Evolutionary conservation across 2,888 invertebrate species (phyloP), one percentile per base, ranked within the genome.

Genomic region (Lycia hirtaria): DNA sequence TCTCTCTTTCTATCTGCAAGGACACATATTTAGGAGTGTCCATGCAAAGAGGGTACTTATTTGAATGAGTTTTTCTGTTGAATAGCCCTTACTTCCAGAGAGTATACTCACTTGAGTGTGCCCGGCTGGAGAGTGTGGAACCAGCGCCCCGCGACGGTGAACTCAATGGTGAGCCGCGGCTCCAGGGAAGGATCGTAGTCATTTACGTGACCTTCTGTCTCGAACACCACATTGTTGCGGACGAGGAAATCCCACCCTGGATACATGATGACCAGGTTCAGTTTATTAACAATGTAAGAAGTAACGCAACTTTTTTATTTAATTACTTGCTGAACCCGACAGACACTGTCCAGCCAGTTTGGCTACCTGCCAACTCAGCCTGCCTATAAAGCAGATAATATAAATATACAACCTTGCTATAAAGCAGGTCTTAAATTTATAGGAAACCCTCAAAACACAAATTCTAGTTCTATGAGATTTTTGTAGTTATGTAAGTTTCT

Each of bases 81-180:
- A n/a, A 7, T 10, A n/a, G n/a, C n/a, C 4, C 15, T 7, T 15
- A 33, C 17, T 14, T 15, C 9, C 10, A 33, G 6, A 15, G 33
- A 7, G 6, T n/a, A 3, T 15, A 73, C 74, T 64, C 19, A 81
- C 81, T 75, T 74, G 3, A 74, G 57, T 7, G 72, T 37, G 0
- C 78, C 80, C 12, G 77, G 75, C 53, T 80, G 79, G 22, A 80
- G 20, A 0, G 68, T 68, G 58, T 81, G 81, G 69, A 80, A 94
- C 88, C 94, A 90, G 68, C 94, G 93, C 1, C 93, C 93, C 0
- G 92, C 93, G 2, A 90, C 93, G 1, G 94, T 90, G 68, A 94
- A 94, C 64, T 94, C 94, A 51, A 94, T 93, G 26, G 93, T 80
- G 7, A 93, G 83, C 0, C 90, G 88, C 0, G 94, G 94, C 74